Evolutionary conservation across 2,113 vertebrate species (phyloP).

Genomic region (Sardina pilchardus): DNA sequence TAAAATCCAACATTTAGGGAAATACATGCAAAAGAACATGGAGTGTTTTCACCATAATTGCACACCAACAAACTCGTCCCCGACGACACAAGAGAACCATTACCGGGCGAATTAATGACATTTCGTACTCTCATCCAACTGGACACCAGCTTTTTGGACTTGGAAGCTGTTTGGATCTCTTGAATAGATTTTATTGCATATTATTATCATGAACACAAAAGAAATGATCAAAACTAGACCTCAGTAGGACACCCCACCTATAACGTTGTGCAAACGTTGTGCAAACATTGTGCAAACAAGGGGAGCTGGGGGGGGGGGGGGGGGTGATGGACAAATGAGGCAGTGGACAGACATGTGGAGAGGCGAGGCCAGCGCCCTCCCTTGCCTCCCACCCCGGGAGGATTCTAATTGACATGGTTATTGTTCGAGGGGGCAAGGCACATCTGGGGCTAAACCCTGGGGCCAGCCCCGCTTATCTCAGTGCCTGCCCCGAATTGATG

Average conservation of each 20-base stretch:
- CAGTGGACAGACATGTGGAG: neutral
- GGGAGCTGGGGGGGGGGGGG: neutral
- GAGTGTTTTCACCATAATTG: neutral
- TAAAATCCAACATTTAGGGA: neutral
- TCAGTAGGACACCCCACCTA: neutral
- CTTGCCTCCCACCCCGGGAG: slow-evolving; percentile 7
- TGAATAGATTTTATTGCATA: neutral
- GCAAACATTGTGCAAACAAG: neutral
- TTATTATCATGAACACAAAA: neutral
- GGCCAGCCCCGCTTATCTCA: slow-evolving; percentile 49
- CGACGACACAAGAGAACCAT: neutral
- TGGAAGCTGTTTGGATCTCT: neutral
- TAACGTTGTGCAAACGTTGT: neutral
- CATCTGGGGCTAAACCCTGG: slow-evolving; percentile 54
- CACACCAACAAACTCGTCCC: neutral
- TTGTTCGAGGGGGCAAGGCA: slow-evolving; percentile 50
- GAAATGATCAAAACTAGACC: neutral
- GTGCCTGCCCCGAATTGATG: slow-evolving; percentile 7
- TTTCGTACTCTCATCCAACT: neutral
- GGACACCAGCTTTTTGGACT: neutral
- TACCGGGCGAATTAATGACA: neutral
- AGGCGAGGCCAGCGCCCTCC: neutral
- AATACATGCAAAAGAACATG: neutral
- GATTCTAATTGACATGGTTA: slow-evolving; percentile 50
- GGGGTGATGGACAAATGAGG: neutral